Conservation (phyloP, 2,113 vertebrate species). For the Columba livia region DNA sequence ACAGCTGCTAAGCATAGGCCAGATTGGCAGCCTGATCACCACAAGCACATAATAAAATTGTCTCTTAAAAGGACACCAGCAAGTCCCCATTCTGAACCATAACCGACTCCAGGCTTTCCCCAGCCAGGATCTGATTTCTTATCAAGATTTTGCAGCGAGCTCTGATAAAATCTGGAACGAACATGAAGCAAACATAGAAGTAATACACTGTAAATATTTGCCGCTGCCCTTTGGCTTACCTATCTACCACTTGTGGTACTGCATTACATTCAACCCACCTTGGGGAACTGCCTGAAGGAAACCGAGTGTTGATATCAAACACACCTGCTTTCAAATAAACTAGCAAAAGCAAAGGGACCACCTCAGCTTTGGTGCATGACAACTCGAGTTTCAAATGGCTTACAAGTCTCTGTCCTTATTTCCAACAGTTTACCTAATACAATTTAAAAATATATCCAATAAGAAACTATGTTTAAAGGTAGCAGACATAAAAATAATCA, state of each 20-base stretch:
- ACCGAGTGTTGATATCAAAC: not conserved
- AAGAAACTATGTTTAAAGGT: not conserved
- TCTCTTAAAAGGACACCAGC: not conserved
- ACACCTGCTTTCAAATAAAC: not conserved
- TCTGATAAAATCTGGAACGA: not conserved
- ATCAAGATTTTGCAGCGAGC: not conserved
- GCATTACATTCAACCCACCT: not conserved
- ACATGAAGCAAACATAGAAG: not conserved
- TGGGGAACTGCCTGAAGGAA: not conserved
- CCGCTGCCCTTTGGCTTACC: not conserved
- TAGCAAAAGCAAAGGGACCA: not conserved
- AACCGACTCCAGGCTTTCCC: not conserved
- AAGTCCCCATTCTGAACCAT: not conserved
- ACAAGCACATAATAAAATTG: fast-evolving
- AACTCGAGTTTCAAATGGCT: not conserved
- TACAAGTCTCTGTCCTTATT: not conserved
- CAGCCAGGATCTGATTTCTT: not conserved
- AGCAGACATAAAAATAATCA: not conserved
- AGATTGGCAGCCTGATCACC: not conserved
- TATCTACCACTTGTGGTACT: not conserved
- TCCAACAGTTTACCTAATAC: not conserved
- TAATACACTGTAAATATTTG: not conserved
- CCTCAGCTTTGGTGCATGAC: fast-evolving
- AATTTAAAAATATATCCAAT: not conserved
- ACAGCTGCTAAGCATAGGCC: not conserved